Conservation (phyloP, 2,888 invertebrate genomes). For the Agrochola litura region DNA sequence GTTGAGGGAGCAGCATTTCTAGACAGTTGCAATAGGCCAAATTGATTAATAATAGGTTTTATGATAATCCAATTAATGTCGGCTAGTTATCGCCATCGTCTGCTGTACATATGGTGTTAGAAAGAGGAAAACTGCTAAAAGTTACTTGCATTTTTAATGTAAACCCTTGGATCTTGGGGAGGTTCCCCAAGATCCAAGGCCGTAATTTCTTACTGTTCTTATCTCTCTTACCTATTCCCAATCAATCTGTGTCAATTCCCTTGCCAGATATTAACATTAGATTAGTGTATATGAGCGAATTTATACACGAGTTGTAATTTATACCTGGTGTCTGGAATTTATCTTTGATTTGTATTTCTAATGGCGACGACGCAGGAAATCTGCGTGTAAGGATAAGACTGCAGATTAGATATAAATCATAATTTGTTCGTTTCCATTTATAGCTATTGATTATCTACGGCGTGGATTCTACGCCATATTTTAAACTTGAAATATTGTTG, state of each 20-base stretch:
- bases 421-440: conserved; percentile 36
- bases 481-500: conserved; percentile 3
- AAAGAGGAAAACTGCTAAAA: not conserved
- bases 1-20: not conserved
- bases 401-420: conserved; percentile 56
- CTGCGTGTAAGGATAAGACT: conserved; percentile 53
- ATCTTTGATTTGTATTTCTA: conserved; percentile 56
- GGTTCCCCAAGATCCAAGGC: not conserved
- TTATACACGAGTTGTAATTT: conserved; percentile 25
- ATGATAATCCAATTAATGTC: not conserved
- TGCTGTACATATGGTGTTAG: not conserved
- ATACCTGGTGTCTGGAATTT: conserved; percentile 39
- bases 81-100: not conserved
- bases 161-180: not conserved
- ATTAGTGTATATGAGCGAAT: conserved; percentile 33
- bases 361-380: conserved; percentile 58
- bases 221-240: conserved; percentile 8
- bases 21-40: too few relatives aligned
- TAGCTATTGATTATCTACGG: conserved; percentile 24
- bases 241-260: not conserved
- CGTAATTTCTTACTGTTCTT: not conserved
- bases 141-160: not conserved
- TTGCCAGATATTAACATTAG: not conserved
- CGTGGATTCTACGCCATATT: conserved; percentile 20
- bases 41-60: too few relatives aligned